Evolutionary conservation across 2,113 vertebrate species (phyloP).

Genomic region (Charadrius vociferus): DNA sequence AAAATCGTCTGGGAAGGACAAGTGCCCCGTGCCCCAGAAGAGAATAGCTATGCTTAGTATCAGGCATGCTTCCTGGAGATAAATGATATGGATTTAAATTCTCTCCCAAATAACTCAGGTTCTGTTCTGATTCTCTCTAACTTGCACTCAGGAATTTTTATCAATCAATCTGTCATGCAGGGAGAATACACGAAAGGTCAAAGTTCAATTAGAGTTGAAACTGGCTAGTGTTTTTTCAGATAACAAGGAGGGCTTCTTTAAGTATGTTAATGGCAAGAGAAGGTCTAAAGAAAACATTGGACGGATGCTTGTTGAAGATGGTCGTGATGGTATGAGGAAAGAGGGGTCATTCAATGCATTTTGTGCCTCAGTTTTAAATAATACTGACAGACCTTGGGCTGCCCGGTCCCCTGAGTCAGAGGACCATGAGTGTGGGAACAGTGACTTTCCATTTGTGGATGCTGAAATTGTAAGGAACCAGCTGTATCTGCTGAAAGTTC

Average conservation of each 20-base stretch:
- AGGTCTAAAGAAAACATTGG: background rate
- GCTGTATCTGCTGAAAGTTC: background rate
- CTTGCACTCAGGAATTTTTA: background rate
- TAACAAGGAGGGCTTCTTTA: background rate
- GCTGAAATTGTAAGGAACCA: background rate
- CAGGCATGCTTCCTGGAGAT: background rate
- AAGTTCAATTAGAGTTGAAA: background rate
- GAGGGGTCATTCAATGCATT: accelerated
- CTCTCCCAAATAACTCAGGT: background rate
- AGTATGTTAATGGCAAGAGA: background rate
- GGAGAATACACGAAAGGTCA: background rate
- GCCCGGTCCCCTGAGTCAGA: accelerated
- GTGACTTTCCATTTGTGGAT: background rate
- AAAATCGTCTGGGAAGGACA: background rate
- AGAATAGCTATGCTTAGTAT: background rate
- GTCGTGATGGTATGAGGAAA: background rate
- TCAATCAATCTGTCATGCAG: background rate
- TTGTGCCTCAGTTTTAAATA: background rate
- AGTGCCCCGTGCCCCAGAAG: background rate
- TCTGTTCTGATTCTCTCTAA: background rate
- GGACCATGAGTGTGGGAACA: background rate
- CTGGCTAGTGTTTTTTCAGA: background rate
- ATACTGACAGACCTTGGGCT: background rate
- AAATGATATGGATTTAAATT: background rate
- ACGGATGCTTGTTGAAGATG: background rate